Evolutionary conservation across 2,113 vertebrate genomes (phyloP).

Genomic region (Arothron firmamentum): DNA sequence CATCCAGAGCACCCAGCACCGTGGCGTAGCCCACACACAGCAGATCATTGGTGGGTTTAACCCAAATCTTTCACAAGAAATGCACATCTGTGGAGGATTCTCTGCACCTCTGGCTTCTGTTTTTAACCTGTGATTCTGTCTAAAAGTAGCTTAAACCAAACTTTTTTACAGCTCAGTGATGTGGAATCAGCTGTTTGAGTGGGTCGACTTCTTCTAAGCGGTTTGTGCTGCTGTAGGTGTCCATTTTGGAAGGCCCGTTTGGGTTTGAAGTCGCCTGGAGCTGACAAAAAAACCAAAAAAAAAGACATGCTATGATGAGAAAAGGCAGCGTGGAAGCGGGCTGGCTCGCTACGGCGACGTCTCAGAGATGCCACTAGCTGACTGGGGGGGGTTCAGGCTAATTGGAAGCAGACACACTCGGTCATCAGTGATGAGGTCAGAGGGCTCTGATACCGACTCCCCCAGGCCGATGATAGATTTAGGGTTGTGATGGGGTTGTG

Average conservation of each 20-base stretch:
- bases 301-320: neutral
- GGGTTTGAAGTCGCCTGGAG: neutral
- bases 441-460: constrained; percentile 52
- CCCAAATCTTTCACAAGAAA: constrained; percentile 27
- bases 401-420: neutral
- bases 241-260: neutral
- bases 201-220: too few species aligned
- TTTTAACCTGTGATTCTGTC: neutral
- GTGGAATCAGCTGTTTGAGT: too few species aligned
- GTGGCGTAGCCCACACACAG: constrained; percentile 41
- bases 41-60: constrained; percentile 28
- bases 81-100: constrained; percentile 1
- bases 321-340: constrained; percentile 2
- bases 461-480: constrained; percentile 64
- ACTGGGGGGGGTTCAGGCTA: constrained; percentile 4
- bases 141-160: neutral
- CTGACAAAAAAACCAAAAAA: neutral
- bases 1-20: constrained; percentile 35
- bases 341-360: neutral
- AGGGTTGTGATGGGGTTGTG: constrained; percentile 46
- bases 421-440: constrained; percentile 63
- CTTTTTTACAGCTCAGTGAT: neutral
- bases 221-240: neutral
- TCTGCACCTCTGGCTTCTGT: neutral
- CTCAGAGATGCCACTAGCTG: constrained; percentile 28